A percentile compares a stretch with the other conserved stretches of the same genome.
Evolutionary conservation across 2,113 vertebrate genomes (phyloP).

Genomic region (Xyliphius kryptos): DNA sequence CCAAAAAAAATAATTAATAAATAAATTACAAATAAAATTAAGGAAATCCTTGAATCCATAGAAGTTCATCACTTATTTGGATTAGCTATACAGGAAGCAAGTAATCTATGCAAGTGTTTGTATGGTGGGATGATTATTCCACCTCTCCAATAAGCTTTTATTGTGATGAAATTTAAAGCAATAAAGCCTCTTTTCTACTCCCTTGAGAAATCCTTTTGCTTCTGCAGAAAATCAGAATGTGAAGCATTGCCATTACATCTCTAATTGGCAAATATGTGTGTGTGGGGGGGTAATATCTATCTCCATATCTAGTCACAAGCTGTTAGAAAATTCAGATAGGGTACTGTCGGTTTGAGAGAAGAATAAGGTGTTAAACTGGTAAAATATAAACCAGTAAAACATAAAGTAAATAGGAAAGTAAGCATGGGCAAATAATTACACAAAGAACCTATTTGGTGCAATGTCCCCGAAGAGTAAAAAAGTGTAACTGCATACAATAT

Average conservation of each 20-base stretch:
- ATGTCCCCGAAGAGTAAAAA: too few species aligned
- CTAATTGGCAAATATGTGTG: slow-evolving; percentile 62
- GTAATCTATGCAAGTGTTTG: slow-evolving; percentile 71
- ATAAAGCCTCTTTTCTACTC: slow-evolving; percentile 61
- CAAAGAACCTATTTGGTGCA: too few species aligned
- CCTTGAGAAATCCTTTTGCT: slow-evolving; percentile 63
- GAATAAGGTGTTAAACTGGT: too few species aligned
- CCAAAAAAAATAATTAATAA: slow-evolving; percentile 80
- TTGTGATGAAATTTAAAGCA: slow-evolving; percentile 71
- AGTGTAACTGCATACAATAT: too few species aligned
- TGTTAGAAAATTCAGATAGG: too few species aligned
- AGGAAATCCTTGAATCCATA: slow-evolving; percentile 50
- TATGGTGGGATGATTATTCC: slow-evolving; percentile 60
- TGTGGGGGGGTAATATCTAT: too few species aligned
- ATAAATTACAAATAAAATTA: slow-evolving; percentile 67
- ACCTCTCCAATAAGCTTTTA: slow-evolving; percentile 66
- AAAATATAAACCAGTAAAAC: too few species aligned
- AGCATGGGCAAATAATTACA: neutral
- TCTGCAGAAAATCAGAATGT: slow-evolving; percentile 68
- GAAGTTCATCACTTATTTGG: slow-evolving; percentile 70
- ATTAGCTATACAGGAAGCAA: slow-evolving; percentile 65
- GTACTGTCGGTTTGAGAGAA: too few species aligned
- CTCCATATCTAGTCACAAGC: too few species aligned
- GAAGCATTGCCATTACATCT: slow-evolving; percentile 59
- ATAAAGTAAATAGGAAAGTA: neutral